phyloP scores from a whole-genome alignment of 2,888 invertebrate genomes.

The Notodonta ziczac region DNA sequence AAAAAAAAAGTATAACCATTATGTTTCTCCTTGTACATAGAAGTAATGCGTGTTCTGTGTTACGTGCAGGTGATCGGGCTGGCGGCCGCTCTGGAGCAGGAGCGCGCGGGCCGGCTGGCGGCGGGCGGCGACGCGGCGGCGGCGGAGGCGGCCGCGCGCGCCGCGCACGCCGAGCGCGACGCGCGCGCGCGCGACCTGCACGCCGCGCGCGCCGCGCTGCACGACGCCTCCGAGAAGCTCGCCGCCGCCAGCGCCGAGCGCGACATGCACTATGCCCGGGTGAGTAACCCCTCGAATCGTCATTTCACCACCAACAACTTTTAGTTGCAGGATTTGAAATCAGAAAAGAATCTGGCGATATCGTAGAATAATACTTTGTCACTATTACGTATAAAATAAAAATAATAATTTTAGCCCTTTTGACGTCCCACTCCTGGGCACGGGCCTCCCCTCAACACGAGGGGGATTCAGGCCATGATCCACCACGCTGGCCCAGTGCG shows the following conservation, averaged over 20 bases:
- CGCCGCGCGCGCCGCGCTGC: slow-evolving; percentile 68
- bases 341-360: too few species aligned
- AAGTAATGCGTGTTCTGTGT: not conserved
- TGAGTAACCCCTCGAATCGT: slow-evolving; percentile 43
- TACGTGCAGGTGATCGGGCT: slow-evolving; percentile 87
- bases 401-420: too few species aligned
- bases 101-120: slow-evolving; percentile 92
- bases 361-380: too few species aligned
- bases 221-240: slow-evolving; percentile 73
- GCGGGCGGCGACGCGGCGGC: slow-evolving; percentile 92
- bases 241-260: slow-evolving; percentile 75
- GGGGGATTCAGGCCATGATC: too few species aligned
- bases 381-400: too few species aligned
- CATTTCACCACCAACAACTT: not conserved
- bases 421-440: too few species aligned
- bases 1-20: too few species aligned
- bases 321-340: too few species aligned
- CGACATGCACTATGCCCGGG: slow-evolving; percentile 75
- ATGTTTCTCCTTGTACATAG: too few species aligned
- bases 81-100: slow-evolving; percentile 95
- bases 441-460: too few species aligned
- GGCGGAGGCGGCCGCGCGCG: slow-evolving; percentile 72
- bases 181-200: slow-evolving; percentile 70
- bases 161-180: slow-evolving; percentile 80
- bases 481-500: too few species aligned